Base-by-base conservation (phyloP, 2,797 vertebrate species). In the Phaenicophaeus curvirostris region DNA sequence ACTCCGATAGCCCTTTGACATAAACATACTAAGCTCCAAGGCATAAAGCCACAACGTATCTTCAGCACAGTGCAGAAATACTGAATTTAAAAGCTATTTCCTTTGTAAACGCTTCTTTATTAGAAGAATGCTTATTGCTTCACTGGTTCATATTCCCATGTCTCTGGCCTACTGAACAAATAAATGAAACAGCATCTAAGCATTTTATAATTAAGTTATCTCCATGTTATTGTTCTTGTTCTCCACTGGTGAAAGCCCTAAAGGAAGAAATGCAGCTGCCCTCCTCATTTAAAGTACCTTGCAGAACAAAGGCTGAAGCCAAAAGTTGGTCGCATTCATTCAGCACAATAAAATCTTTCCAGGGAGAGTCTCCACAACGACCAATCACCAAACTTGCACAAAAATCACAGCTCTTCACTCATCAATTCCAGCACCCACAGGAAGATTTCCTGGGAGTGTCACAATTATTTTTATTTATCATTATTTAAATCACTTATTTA, bases 171-270 rank as follows among this genome's bases (percentile, higher is more conserved):
- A 31, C 58, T 89, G 87, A 88, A 85, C 82, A 87, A 92, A 58
- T 82, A 95, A 89, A 51, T 55, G 53, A 85, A 93, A 91, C 57
- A 83, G 41, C 75, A 93, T 84, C 85, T 78, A 54, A 75, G 62
- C 48, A 69, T 93, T 96, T 94, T 87, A 68, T 87, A 94, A 95
- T 87, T 85, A 85, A 88, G 50, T 65, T 88, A 92, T 89, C 93
- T 79, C 89, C 61, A 90, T 2, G 0, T 90, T 89, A 92, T 59
- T 93, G 80, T 61, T 94, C 78, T 62, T 90, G 48, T 68, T 95
- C 77, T 90, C 76, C 46, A 65, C 51, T 71, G 58, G 33, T 62
- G 44, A 87, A 78, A 92, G 66, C 63, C 83, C 78, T 90, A 54
- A 87, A 90, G 78, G 50, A 92, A 82, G 44, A 95, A 94, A 92